Evolutionary conservation across 1,140 invertebrate species (phyloP).

Genomic region (Leptoteleia sp.): DNA sequence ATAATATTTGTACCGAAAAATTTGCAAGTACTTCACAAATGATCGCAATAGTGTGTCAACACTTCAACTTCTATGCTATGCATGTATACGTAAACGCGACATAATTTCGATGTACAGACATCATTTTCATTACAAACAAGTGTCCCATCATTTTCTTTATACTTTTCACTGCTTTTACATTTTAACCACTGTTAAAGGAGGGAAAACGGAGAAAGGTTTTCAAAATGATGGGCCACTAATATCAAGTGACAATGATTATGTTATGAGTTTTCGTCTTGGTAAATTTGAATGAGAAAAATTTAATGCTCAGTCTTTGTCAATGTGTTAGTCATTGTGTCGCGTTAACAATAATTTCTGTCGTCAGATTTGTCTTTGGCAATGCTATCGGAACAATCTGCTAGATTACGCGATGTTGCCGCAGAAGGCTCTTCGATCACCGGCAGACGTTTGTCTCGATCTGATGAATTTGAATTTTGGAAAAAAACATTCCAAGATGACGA

Average conservation of each 20-base stretch:
- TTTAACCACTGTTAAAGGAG: background rate
- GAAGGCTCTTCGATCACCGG: slow-evolving; percentile 76
- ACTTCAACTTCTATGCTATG: background rate
- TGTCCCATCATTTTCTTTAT: slow-evolving; percentile 1
- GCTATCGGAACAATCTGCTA: slow-evolving; percentile 41
- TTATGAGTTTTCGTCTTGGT: too few relatives aligned
- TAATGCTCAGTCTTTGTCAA: slow-evolving; percentile 53
- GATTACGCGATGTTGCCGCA: slow-evolving; percentile 45
- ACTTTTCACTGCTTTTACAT: background rate
- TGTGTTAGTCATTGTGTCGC: slow-evolving; percentile 18
- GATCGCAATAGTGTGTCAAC: background rate
- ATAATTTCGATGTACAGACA: slow-evolving; percentile 37
- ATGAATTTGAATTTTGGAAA: slow-evolving; percentile 72
- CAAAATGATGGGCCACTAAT: too few relatives aligned
- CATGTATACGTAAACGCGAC: slow-evolving; percentile 19
- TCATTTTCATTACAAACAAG: background rate
- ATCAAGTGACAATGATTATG: too few relatives aligned
- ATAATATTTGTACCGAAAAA: slow-evolving; percentile 11
- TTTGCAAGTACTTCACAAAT: background rate
- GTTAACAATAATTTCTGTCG: slow-evolving; percentile 65
- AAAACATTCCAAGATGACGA: slow-evolving; percentile 75
- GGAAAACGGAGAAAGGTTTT: background rate
- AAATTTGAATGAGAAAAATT: too few relatives aligned
- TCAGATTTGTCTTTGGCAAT: slow-evolving; percentile 63
- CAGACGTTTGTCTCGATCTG: slow-evolving; percentile 75